Conservation (phyloP, 2,113 vertebrate species). For the Sitta europaea region DNA sequence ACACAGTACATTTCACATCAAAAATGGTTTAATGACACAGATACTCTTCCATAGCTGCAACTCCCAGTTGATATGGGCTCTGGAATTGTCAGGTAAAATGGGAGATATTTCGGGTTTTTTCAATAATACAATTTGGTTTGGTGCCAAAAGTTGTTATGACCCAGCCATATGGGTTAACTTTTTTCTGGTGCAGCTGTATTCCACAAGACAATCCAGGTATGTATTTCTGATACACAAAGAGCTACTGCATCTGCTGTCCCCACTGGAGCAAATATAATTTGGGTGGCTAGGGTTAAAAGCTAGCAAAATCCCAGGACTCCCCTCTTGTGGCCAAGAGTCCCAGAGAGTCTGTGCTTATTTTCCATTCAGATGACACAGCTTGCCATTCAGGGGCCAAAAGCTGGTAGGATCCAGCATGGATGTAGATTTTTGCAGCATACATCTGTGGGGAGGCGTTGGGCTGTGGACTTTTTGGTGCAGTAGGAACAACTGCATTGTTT, state of each 20-base stretch:
- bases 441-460: accelerated
- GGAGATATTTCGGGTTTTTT: background rate
- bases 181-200: background rate
- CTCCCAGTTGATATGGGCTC: background rate
- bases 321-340: background rate
- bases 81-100: background rate
- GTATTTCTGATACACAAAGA: background rate
- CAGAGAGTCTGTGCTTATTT: background rate
- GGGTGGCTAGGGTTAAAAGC: background rate
- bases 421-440: background rate
- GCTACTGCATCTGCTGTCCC: background rate
- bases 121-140: background rate
- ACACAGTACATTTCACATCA: background rate
- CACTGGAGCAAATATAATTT: background rate
- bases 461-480: background rate
- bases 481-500: background rate
- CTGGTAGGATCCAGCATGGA: background rate
- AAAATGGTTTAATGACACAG: background rate
- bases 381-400: background rate
- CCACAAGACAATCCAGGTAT: background rate
- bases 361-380: background rate
- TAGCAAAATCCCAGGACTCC: background rate
- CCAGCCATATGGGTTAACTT: accelerated
- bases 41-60: background rate
- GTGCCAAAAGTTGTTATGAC: background rate